Percentiles rank a stretch among this genome's conserved stretches.
phyloP scores from a whole-genome alignment of 92 coral and sea anemone species.

The Muricea muricata region DNA sequence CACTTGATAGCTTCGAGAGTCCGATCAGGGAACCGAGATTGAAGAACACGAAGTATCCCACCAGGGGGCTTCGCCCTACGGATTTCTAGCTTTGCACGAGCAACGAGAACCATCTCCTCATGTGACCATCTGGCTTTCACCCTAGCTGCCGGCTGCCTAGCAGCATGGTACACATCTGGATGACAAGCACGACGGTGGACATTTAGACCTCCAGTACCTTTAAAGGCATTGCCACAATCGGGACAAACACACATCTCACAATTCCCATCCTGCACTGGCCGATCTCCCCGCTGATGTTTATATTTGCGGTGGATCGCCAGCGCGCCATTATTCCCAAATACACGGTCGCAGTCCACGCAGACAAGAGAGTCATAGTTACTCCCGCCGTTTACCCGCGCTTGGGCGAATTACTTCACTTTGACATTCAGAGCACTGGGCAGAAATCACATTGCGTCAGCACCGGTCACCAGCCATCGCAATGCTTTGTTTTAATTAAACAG shows the following conservation, averaged over 20 bases:
- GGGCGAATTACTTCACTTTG: too few relatives aligned
- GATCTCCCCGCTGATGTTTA: background rate
- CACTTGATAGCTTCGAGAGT: slow-evolving; percentile 3
- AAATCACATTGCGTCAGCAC: background rate
- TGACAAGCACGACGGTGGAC: background rate
- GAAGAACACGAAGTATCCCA: background rate
- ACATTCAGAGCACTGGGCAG: too few relatives aligned
- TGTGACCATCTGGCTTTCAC: background rate
- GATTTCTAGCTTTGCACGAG: background rate
- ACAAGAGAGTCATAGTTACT: background rate
- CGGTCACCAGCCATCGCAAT: background rate
- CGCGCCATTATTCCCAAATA: background rate
- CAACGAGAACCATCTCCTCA: background rate
- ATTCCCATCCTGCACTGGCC: background rate
- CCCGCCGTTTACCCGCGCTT: too few relatives aligned
- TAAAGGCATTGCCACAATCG: background rate
- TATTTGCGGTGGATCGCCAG: background rate
- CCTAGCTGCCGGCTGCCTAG: background rate
- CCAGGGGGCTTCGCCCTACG: background rate
- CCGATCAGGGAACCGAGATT: background rate
- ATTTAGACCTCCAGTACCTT: too few relatives aligned
- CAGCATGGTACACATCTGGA: slow-evolving; percentile 9
- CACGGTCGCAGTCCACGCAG: background rate
- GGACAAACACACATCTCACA: background rate
- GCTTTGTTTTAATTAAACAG: too few relatives aligned